phyloP scores from a whole-genome alignment of 2,113 vertebrate genomes.

The Dendrocopos noguchii region DNA sequence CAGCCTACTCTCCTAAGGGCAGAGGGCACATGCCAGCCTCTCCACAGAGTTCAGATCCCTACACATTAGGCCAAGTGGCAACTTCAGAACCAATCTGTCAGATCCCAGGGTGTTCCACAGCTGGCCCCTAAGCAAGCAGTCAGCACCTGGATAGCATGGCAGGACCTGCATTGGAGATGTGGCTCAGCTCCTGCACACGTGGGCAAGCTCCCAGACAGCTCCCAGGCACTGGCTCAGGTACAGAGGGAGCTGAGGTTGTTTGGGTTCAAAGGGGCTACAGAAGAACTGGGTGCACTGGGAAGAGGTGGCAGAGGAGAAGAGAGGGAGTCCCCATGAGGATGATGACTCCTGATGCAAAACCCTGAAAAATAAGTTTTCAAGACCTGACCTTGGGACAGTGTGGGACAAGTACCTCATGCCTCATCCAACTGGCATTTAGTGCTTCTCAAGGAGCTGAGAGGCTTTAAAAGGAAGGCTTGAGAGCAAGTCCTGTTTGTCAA shows the following conservation, averaged over 20 bases:
- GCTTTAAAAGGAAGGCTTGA: neutral
- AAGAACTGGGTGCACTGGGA: neutral
- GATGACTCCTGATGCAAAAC: neutral
- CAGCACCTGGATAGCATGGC: neutral
- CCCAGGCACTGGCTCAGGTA: neutral
- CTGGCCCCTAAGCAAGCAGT: neutral
- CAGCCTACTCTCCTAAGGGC: neutral
- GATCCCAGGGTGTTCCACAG: neutral
- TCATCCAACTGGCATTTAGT: neutral
- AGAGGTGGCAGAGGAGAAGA: neutral
- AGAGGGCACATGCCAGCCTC: neutral
- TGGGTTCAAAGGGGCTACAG: neutral
- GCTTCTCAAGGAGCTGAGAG: neutral
- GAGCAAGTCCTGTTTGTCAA: neutral
- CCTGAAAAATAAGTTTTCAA: neutral
- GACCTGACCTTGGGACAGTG: neutral
- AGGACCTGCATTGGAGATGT: neutral
- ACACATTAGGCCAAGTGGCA: neutral
- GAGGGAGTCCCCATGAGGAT: neutral
- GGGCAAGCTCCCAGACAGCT: fast-evolving
- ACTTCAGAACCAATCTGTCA: neutral
- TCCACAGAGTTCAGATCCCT: neutral
- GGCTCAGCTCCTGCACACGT: fast-evolving
- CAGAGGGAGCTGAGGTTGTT: neutral
- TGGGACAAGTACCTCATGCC: neutral